phyloP scores from a whole-genome alignment of 2,888 invertebrate genomes.

The Drosophila peninsularis region DNA sequence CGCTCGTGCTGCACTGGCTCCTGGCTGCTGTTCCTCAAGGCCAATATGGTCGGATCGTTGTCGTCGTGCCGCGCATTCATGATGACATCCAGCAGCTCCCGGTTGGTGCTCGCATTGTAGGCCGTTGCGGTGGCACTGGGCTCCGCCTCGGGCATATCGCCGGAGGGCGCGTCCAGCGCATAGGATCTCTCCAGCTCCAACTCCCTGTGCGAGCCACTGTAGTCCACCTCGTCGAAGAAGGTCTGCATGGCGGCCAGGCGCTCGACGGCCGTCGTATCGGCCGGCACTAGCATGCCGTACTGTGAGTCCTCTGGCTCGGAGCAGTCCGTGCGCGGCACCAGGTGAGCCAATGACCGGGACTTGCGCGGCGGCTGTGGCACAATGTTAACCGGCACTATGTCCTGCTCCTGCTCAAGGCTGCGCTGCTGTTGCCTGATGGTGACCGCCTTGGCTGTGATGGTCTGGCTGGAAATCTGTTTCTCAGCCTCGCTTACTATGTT shows the following conservation, averaged over 20 bases:
- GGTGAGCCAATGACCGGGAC: conserved; percentile 89
- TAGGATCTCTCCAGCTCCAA: conserved; percentile 55
- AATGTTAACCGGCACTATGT: conserved; percentile 91
- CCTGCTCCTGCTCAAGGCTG: conserved; percentile 85
- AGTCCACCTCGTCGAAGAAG: conserved; percentile 82
- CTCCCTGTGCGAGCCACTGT: conserved; percentile 57
- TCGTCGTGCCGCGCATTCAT: conserved; percentile 86
- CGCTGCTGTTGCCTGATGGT: conserved; percentile 19
- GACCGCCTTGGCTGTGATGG: conserved; percentile 44
- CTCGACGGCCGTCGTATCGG: conserved; percentile 61
- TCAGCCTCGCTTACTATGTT: conserved; percentile 94
- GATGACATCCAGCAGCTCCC: conserved; percentile 87
- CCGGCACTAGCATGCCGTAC: conserved; percentile 84
- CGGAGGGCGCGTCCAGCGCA: conserved; percentile 65
- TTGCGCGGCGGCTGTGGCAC: conserved; percentile 93
- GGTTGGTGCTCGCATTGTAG: conserved; percentile 85
- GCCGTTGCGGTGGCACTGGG: conserved; percentile 68
- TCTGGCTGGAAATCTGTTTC: conserved; percentile 86
- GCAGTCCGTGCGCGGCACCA: conserved; percentile 87
- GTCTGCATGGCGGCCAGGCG: conserved; percentile 79
- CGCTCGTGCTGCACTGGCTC: conserved; percentile 27
- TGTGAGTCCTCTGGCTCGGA: conserved; percentile 84
- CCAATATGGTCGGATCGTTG: conserved; percentile 83
- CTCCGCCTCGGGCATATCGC: conserved; percentile 78
- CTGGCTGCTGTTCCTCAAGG: conserved; percentile 80